phyloP scores from a whole-genome alignment of 2,888 invertebrate species.

The Anagyrus pseudococci region DNA sequence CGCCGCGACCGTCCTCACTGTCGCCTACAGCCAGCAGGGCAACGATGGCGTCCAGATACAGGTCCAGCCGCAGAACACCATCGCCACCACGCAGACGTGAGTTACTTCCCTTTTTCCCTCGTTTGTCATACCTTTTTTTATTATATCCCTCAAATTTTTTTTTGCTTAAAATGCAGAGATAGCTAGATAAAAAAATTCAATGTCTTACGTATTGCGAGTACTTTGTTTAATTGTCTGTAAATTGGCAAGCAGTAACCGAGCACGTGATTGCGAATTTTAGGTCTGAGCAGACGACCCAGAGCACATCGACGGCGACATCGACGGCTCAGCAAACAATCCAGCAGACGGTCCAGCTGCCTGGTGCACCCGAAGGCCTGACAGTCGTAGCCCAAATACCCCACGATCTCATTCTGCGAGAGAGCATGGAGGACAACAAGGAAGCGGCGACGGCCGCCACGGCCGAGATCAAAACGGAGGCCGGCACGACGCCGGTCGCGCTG shows the following conservation, averaged over 20 bases:
- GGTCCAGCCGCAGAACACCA: conserved; percentile 59
- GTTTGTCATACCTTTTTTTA: no score
- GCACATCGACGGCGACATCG: conserved; percentile 59
- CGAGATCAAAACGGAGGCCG: conserved; percentile 58
- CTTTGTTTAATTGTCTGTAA: no score
- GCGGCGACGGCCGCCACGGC: conserved; percentile 61
- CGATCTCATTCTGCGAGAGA: conserved; percentile 70
- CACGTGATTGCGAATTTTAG: conserved; percentile 38
- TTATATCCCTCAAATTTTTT: no score
- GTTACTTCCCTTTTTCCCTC: conserved; percentile 28
- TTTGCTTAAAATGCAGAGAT: no score
- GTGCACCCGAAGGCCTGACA: conserved; percentile 70
- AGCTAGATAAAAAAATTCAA: no score
- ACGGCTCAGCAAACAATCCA: conserved; percentile 60
- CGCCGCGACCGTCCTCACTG: conserved; percentile 74
- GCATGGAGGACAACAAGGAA: conserved; percentile 61
- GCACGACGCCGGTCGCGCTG: conserved; percentile 63
- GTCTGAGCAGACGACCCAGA: conserved; percentile 60
- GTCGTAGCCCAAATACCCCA: conserved; percentile 75
- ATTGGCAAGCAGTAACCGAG: neutral
- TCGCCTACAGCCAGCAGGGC: conserved; percentile 72
- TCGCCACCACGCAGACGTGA: conserved; percentile 61
- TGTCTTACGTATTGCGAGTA: no score
- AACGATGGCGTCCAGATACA: conserved; percentile 64
- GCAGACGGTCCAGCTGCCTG: conserved; percentile 61